Conservation (phyloP, 2,797 vertebrate species). For the Ptychobarbus kaznakovi region DNA sequence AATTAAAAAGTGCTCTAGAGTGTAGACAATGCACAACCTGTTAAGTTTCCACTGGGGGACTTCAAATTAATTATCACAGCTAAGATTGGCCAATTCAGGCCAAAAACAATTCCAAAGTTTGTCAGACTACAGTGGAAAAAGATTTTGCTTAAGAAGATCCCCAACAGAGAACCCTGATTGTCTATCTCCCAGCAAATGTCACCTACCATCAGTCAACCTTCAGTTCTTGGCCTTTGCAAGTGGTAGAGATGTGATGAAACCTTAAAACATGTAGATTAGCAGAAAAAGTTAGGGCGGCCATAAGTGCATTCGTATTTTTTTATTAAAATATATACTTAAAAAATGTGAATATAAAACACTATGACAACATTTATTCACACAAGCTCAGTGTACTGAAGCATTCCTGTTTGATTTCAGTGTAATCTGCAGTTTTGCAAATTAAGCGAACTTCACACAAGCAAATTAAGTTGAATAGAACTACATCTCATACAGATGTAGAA, state of each 20-base stretch:
- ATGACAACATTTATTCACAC: slow-evolving; percentile 62
- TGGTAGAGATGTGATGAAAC: background rate
- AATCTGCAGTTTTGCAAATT: slow-evolving; percentile 58
- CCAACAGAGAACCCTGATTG: background rate
- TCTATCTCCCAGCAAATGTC: background rate
- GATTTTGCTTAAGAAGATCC: background rate
- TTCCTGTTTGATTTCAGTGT: slow-evolving; percentile 46
- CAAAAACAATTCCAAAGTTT: background rate
- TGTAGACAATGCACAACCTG: background rate
- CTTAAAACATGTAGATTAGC: background rate
- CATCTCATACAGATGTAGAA: slow-evolving; percentile 39
- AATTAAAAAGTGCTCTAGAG: background rate
- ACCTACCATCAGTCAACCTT: background rate
- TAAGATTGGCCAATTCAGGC: background rate
- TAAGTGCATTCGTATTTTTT: slow-evolving; percentile 70
- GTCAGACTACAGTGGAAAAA: background rate
- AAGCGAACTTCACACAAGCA: slow-evolving; percentile 51
- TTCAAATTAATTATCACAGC: background rate
- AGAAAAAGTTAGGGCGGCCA: slow-evolving; percentile 16
- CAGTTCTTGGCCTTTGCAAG: background rate
- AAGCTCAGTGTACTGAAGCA: slow-evolving; percentile 49
- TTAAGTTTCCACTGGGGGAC: background rate
- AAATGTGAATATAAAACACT: slow-evolving; percentile 93
- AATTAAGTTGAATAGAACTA: slow-evolving; percentile 40
- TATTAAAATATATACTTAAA: slow-evolving; percentile 88